A percentile compares a stretch with the other conserved stretches of the same genome.
Conservation (phyloP, 2,797 vertebrate genomes). For the Rhinophrynus dorsalis region DNA sequence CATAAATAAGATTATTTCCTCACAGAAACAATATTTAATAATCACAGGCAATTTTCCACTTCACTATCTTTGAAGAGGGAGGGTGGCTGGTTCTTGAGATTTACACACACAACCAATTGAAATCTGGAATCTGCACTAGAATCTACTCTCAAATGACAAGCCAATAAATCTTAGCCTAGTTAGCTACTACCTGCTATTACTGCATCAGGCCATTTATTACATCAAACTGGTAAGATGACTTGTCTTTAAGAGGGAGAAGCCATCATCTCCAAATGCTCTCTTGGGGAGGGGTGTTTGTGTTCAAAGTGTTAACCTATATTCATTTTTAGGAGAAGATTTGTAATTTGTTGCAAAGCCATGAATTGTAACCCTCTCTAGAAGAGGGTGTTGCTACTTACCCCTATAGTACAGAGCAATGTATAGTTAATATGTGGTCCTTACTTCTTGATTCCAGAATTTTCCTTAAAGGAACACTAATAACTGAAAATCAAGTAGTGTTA, state of each 20-base stretch:
- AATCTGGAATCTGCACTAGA: background rate
- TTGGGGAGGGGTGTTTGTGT: no score
- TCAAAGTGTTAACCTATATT: no score
- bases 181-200: background rate
- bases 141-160: background rate
- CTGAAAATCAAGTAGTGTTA: no score
- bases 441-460: no score
- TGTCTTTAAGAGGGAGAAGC: background rate
- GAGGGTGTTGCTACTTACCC: no score
- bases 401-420: no score
- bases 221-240: background rate
- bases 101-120: background rate
- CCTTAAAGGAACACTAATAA: no score
- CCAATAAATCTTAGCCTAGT: background rate
- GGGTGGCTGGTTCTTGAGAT: background rate
- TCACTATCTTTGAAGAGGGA: background rate
- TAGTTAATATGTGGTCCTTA: no score
- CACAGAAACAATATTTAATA: background rate
- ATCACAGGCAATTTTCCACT: conserved; percentile 1
- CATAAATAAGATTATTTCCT: conserved; percentile 11
- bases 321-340: no score
- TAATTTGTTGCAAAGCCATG: no score
- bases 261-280: background rate
- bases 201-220: conserved; percentile 2
- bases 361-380: no score